Evolutionary conservation across 2,888 invertebrate genomes (phyloP).

Genomic region (Gryllus longicercus): DNA sequence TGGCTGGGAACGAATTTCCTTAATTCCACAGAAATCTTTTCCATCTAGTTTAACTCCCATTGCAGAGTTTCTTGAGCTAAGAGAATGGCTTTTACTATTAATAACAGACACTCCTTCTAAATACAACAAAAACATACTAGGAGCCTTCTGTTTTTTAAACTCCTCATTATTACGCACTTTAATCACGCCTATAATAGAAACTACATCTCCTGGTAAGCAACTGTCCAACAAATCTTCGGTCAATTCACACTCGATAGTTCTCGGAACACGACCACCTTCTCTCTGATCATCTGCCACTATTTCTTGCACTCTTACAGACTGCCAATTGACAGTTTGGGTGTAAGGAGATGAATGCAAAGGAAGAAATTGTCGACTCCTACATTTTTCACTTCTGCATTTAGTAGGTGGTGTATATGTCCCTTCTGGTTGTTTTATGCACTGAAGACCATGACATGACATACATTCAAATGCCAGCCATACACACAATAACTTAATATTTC

Average conservation of each 20-base stretch:
- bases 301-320: conserved; percentile 80
- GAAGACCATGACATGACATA: conserved; percentile 60
- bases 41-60: conserved; percentile 62
- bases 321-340: conserved; percentile 73
- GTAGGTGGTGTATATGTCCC: conserved; percentile 59
- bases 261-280: conserved; percentile 67
- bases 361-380: conserved; percentile 59
- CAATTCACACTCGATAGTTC: conserved; percentile 81
- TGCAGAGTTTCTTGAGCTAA: conserved; percentile 44
- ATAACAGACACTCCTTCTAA: conserved; percentile 75
- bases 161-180: conserved; percentile 60
- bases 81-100: conserved; percentile 65
- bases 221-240: conserved; percentile 76
- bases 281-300: conserved; percentile 64
- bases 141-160: conserved; percentile 55
- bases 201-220: conserved; percentile 83
- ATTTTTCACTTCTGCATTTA: conserved; percentile 55
- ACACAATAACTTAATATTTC: conserved; percentile 68
- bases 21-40: conserved; percentile 73
- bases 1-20: conserved; percentile 71
- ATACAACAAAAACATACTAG: conserved; percentile 66
- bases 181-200: conserved; percentile 81
- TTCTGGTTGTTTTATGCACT: conserved; percentile 63
- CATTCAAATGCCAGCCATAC: conserved; percentile 78
- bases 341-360: conserved; percentile 62